Conservation (phyloP, 2,113 vertebrate species). For the Amia ocellicauda region DNA sequence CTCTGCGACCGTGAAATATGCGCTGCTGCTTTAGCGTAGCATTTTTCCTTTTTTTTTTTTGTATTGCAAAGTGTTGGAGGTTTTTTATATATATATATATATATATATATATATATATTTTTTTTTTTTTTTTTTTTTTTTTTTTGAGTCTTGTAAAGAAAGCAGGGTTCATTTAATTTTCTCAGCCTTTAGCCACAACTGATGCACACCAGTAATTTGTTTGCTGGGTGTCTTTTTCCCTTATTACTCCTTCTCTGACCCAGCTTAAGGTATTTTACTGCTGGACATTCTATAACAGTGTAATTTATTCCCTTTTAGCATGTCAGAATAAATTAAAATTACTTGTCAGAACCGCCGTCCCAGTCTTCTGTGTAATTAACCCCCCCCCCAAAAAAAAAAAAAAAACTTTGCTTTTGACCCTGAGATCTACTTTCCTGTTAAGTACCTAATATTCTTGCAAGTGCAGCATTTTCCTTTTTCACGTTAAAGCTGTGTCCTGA, state of each 20-base stretch:
- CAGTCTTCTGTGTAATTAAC: slow-evolving; percentile 69
- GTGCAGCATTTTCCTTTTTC: no score
- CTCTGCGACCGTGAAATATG: slow-evolving; percentile 37
- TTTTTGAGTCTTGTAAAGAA: slow-evolving; percentile 66
- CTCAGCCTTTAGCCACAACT: slow-evolving; percentile 35
- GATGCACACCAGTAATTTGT: slow-evolving; percentile 36
- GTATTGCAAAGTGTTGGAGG: slow-evolving; percentile 53
- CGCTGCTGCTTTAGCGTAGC: slow-evolving; percentile 41
- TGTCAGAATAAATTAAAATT: slow-evolving; percentile 80
- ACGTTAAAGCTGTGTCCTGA: no score
- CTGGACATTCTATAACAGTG: slow-evolving; percentile 75
- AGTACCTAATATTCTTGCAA: no score
- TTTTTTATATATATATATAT: no score
- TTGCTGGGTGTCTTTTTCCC: slow-evolving; percentile 19
- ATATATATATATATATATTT: no score
- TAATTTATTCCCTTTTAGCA: slow-evolving; percentile 87
- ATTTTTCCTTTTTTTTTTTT: slow-evolving; percentile 35
- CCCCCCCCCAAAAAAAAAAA: no score
- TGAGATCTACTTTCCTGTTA: not conserved
- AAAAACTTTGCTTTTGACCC: not conserved
- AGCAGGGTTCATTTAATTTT: slow-evolving; percentile 37
- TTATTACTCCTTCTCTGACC: slow-evolving; percentile 53
- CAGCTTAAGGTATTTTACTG: slow-evolving; percentile 71
- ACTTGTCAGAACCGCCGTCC: slow-evolving; percentile 72
- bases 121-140: slow-evolving; percentile 42